phyloP scores from a whole-genome alignment of 1,140 invertebrate species.

The Hyposmocoma kahamanoa region DNA sequence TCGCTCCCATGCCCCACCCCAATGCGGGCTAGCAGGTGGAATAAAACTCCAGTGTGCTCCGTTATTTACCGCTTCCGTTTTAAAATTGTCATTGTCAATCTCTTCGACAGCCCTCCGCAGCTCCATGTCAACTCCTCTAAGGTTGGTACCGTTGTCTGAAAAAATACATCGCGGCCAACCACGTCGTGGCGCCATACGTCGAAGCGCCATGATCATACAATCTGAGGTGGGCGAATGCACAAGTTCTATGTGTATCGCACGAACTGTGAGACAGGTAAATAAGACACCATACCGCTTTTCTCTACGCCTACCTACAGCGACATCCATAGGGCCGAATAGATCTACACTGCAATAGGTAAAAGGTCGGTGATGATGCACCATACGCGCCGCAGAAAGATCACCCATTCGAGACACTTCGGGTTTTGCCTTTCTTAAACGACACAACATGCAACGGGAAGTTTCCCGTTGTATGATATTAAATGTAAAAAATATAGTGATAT shows the following conservation, averaged over 20 bases:
- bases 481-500: no score
- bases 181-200: conserved; percentile 45
- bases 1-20: conserved; percentile 1
- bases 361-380: conserved; percentile 1
- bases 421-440: neutral
- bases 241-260: conserved; percentile 23
- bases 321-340: conserved; percentile 12
- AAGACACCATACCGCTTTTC: conserved; percentile 16
- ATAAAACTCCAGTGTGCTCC: neutral
- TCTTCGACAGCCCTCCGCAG: neutral
- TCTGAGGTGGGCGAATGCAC: conserved; percentile 13
- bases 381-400: neutral
- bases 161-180: conserved; percentile 15
- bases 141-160: conserved; percentile 3
- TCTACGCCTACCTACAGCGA: conserved; percentile 8
- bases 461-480: no score
- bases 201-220: conserved; percentile 38
- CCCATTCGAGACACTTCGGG: neutral
- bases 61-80: neutral
- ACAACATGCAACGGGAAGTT: neutral
- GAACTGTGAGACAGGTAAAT: conserved; percentile 17
- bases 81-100: neutral
- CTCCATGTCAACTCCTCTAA: neutral
- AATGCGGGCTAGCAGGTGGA: neutral
- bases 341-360: conserved; percentile 14